A percentile compares a stretch with the other conserved stretches of the same genome.
phyloP scores from a whole-genome alignment of 2,113 vertebrate species.

The Dicerorhinus sumatrensis region DNA sequence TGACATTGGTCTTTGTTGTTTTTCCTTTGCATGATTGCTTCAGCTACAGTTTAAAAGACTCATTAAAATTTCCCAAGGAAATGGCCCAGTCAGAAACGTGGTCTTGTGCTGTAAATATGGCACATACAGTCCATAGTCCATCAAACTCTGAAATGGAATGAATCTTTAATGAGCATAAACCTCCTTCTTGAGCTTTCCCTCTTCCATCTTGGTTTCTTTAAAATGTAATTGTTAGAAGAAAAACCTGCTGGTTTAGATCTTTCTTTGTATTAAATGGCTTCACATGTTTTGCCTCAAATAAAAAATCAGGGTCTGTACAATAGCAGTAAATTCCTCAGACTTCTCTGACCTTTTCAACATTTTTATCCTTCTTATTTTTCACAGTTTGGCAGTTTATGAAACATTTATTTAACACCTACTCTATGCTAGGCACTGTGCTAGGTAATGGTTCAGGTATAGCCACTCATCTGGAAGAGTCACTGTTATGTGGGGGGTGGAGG shows the following conservation, averaged over 20 bases:
- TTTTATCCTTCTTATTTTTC: conserved; percentile 5
- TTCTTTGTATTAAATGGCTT: neutral
- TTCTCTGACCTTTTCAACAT: neutral
- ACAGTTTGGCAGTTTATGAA: neutral
- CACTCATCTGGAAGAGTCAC: neutral
- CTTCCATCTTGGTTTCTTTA: neutral
- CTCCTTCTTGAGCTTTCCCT: neutral
- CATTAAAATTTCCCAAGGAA: neutral
- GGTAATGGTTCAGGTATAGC: neutral
- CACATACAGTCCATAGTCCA: neutral
- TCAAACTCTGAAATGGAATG: conserved; percentile 3
- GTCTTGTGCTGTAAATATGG: neutral
- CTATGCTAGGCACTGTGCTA: neutral
- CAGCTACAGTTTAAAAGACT: neutral
- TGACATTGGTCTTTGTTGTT: neutral
- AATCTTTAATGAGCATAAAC: conserved; percentile 47
- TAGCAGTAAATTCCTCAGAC: neutral
- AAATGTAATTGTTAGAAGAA: neutral
- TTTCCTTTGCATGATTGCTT: neutral
- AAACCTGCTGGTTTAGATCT: neutral
- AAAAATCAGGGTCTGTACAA: neutral
- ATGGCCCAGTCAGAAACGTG: neutral
- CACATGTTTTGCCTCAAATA: neutral
- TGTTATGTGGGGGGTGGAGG: neutral
- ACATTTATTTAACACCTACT: neutral